phyloP scores from a whole-genome alignment of 2,888 invertebrate species.

The Ischnura elegans region DNA sequence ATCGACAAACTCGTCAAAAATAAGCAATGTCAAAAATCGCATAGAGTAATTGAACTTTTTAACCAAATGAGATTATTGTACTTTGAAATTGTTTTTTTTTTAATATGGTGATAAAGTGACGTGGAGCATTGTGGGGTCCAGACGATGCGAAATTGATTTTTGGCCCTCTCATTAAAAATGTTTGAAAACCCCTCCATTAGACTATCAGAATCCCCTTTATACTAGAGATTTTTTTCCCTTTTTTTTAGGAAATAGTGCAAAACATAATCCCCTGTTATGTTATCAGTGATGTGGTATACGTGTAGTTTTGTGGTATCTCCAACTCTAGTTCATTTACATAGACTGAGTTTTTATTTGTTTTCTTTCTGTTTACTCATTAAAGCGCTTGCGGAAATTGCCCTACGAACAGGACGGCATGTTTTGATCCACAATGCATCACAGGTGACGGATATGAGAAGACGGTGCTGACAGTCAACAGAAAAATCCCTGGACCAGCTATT shows the following conservation, averaged over 20 bases:
- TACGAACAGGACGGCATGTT: slow-evolving; percentile 77
- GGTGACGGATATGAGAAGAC: slow-evolving; percentile 79
- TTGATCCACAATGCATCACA: slow-evolving; percentile 78
- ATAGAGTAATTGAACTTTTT: too few species aligned
- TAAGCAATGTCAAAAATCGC: too few species aligned
- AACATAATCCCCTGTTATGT: too few species aligned
- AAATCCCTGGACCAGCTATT: slow-evolving; percentile 79
- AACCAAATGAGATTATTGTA: too few species aligned
- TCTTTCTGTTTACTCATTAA: slow-evolving; percentile 33
- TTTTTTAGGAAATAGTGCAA: not conserved
- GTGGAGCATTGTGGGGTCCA: too few species aligned
- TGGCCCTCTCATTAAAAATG: too few species aligned
- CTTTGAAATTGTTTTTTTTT: too few species aligned
- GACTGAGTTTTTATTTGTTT: not conserved
- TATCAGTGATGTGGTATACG: not conserved
- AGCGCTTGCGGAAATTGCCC: slow-evolving; percentile 79
- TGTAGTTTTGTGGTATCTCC: not conserved
- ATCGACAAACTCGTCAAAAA: too few species aligned
- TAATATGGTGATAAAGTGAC: too few species aligned
- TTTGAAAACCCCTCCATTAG: too few species aligned
- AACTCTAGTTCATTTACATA: not conserved
- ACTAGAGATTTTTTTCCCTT: too few species aligned
- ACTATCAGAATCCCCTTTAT: not conserved
- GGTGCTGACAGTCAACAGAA: slow-evolving; percentile 78
- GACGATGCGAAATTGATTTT: too few species aligned